Evolutionary conservation across 2,113 vertebrate genomes (phyloP).

Genomic region (Aix galericulata): DNA sequence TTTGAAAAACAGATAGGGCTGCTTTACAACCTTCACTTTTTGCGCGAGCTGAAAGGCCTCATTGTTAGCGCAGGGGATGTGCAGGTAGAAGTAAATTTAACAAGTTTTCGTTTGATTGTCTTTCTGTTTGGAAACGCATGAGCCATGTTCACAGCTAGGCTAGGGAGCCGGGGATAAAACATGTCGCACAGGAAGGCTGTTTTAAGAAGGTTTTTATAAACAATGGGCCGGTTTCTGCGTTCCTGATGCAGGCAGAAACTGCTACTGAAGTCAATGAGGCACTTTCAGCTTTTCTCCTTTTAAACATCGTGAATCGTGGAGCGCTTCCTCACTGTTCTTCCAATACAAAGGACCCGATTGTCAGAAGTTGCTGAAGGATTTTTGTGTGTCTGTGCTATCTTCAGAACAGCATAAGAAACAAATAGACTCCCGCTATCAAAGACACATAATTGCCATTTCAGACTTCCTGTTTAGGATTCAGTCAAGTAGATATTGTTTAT

Average conservation of each 20-base stretch:
- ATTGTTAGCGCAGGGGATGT: constrained; percentile 59
- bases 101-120: background rate
- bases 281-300: background rate
- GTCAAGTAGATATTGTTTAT: constrained; percentile 77
- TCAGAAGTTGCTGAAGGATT: constrained; percentile 20
- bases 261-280: background rate
- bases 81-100: constrained; percentile 38
- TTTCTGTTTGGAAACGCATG: background rate
- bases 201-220: background rate
- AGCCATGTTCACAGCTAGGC: rapidly evolving
- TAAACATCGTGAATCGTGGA: background rate
- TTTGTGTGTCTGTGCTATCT: constrained; percentile 2
- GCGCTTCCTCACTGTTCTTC: constrained; percentile 14
- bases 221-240: constrained; percentile 1
- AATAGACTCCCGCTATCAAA: constrained; percentile 32
- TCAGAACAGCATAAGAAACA: constrained; percentile 34
- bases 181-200: background rate
- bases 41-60: constrained; percentile 11
- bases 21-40: constrained; percentile 21
- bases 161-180: background rate
- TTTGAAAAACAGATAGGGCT: constrained; percentile 74
- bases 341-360: background rate
- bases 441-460: constrained; percentile 46
- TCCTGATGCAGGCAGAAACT: constrained; percentile 16
- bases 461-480: constrained; percentile 77